Evolutionary conservation across 2,113 vertebrate species (phyloP).

Genomic region (Bufo bufo): DNA sequence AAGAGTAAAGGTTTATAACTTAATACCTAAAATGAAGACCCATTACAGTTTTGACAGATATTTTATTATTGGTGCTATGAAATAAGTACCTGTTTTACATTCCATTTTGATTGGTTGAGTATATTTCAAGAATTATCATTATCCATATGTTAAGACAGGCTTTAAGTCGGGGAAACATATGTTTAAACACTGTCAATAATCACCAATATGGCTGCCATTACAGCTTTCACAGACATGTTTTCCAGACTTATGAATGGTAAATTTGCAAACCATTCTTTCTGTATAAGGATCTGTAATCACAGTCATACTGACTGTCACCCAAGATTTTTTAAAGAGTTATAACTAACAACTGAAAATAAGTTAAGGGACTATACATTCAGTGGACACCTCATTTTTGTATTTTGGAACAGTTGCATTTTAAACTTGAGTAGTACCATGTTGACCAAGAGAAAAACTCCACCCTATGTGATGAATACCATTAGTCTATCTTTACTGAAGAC

Average conservation of each 20-base stretch:
- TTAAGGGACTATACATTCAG: too few relatives aligned
- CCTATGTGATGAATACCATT: too few relatives aligned
- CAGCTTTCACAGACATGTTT: neutral
- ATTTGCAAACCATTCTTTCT: neutral
- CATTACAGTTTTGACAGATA: constrained; percentile 6
- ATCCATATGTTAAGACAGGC: neutral
- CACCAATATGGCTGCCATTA: neutral
- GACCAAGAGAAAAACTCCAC: too few relatives aligned
- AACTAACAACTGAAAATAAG: too few relatives aligned
- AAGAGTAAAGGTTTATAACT: constrained; percentile 4
- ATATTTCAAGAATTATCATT: neutral
- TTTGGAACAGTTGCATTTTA: neutral
- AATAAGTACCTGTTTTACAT: neutral
- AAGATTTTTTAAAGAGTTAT: neutral
- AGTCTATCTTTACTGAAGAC: too few relatives aligned
- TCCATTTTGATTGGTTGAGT: neutral
- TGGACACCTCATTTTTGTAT: too few relatives aligned
- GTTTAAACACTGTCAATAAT: neutral
- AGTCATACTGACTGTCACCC: too few relatives aligned
- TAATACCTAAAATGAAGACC: constrained; percentile 25
- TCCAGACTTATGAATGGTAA: neutral
- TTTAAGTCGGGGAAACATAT: neutral
- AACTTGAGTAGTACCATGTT: neutral
- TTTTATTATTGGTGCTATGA: neutral
- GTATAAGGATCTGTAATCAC: neutral